Percentiles rank a stretch among this genome's conserved stretches.
Evolutionary conservation across 2,888 invertebrate genomes (phyloP).

Genomic region (Sinotaia quadrata): DNA sequence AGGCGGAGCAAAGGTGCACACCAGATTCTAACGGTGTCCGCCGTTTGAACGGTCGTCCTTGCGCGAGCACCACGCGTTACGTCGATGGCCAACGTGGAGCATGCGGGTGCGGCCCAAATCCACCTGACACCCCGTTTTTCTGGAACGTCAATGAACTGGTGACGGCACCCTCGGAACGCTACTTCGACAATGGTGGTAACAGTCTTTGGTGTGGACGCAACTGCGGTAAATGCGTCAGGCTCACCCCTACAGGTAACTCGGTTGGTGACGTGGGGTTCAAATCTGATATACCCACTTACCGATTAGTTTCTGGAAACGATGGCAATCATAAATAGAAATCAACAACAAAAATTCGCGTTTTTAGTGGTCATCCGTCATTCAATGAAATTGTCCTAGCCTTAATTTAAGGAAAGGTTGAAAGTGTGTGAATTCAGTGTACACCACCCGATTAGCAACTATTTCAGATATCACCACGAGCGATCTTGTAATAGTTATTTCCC

Average conservation of each 20-base stretch:
- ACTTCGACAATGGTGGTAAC: constrained; percentile 37
- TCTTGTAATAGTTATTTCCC: too few species aligned
- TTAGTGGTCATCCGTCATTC: too few species aligned
- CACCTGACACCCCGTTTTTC: constrained; percentile 39
- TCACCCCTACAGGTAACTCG: constrained; percentile 58
- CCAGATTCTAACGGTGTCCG: constrained; percentile 28
- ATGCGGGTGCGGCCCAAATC: constrained; percentile 28
- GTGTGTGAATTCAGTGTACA: too few species aligned
- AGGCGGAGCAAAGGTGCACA: constrained; percentile 29
- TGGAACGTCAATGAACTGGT: constrained; percentile 49
- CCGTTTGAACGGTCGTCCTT: constrained; percentile 49
- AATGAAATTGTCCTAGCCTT: too few species aligned
- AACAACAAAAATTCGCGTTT: too few species aligned
- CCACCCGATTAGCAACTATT: too few species aligned
- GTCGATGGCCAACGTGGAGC: constrained; percentile 53
- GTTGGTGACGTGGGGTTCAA: too few species aligned
- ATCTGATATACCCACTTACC: too few species aligned
- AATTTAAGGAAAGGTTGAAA: too few species aligned
- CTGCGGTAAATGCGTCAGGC: constrained; percentile 54
- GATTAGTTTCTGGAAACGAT: too few species aligned
- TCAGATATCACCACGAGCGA: too few species aligned
- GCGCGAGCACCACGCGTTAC: constrained; percentile 57
- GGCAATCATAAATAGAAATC: too few species aligned
- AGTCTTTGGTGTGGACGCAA: constrained; percentile 47
- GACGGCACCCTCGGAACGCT: constrained; percentile 48